These are phyloP conservation scores for Plumapathes pennacea DNA, from an alignment of 92 coral and sea anemone species.

Conservation along the genomic window DNA sequence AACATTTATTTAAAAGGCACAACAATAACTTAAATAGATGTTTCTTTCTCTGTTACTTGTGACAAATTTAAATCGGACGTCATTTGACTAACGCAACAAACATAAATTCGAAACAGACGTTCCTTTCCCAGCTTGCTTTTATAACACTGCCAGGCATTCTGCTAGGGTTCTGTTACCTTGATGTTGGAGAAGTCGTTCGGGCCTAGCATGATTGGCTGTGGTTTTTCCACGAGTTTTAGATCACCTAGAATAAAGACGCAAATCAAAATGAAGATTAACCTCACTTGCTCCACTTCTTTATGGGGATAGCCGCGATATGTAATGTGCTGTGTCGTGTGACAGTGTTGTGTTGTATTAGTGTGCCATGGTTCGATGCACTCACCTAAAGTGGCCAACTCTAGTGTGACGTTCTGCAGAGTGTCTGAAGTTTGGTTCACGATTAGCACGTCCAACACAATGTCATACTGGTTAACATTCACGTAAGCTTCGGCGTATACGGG, in stretches of 20 bases:
- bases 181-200: slow-evolving; percentile 98
- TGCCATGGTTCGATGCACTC: slow-evolving; percentile 7
- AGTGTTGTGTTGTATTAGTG: background rate
- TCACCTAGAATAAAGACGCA: slow-evolving; percentile 58
- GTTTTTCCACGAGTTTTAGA: slow-evolving; percentile 95
- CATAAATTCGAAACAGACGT: too few species aligned
- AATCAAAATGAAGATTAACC: too few species aligned
- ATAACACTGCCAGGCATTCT: too few species aligned
- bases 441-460: slow-evolving; percentile 94
- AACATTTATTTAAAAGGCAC: too few species aligned
- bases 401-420: slow-evolving; percentile 89
- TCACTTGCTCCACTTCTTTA: too few species aligned
- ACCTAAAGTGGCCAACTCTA: slow-evolving; percentile 97
- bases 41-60: background rate
- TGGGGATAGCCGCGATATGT: too few species aligned
- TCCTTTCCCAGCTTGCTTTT: too few species aligned
- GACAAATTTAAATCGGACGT: too few species aligned
- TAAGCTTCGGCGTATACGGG: slow-evolving; percentile 99
- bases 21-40: too few species aligned
- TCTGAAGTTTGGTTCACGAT: slow-evolving; percentile 99
- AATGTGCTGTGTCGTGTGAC: background rate
- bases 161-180: too few species aligned
- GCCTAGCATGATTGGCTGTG: slow-evolving; percentile 90
- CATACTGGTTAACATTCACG: slow-evolving; percentile 98
- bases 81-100: too few species aligned